phyloP scores from a whole-genome alignment of 2,113 vertebrate genomes.

The Syngnathus floridae region DNA sequence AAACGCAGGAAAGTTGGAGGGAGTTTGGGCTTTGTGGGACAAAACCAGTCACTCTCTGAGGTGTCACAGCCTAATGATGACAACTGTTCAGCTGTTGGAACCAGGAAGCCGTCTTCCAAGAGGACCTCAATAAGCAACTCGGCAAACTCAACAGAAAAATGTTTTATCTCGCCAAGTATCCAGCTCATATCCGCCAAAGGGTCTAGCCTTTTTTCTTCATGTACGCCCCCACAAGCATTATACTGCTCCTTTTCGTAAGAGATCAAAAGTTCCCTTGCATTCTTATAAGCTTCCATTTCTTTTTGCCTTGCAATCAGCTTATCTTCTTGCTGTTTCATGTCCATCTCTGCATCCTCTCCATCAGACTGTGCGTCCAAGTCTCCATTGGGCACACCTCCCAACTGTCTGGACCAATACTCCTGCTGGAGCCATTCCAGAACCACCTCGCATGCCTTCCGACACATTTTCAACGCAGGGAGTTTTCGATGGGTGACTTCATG shows the following conservation, averaged over 20 bases:
- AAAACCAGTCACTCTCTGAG: constrained; percentile 24
- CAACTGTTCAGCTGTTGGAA: constrained; percentile 83
- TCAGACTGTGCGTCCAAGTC: constrained; percentile 71
- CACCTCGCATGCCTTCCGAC: constrained; percentile 83
- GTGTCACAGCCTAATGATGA: constrained; percentile 75
- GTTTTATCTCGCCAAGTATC: constrained; percentile 83
- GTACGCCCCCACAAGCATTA: constrained; percentile 49
- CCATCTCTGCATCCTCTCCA: constrained; percentile 64
- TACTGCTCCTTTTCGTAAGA: constrained; percentile 84
- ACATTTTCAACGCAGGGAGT: constrained; percentile 81
- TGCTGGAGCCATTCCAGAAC: constrained; percentile 92
- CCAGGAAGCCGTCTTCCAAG: constrained; percentile 84
- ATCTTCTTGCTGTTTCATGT: constrained; percentile 44
- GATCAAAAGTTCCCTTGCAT: constrained; percentile 74
- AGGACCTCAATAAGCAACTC: constrained; percentile 74
- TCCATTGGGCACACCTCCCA: constrained; percentile 73
- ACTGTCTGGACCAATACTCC: constrained; percentile 86
- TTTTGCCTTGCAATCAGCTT: constrained; percentile 57
- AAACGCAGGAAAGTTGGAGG: constrained; percentile 77
- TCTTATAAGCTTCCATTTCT: constrained; percentile 78
- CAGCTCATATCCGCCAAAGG: constrained; percentile 79
- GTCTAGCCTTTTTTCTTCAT: constrained; percentile 50
- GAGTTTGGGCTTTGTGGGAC: constrained; percentile 48
- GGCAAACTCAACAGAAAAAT: constrained; percentile 75
- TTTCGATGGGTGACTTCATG: constrained; percentile 88